These are phyloP conservation scores for Trinectes maculatus DNA, from an alignment of 2,113 vertebrate genomes.

Conservation along the genomic window DNA sequence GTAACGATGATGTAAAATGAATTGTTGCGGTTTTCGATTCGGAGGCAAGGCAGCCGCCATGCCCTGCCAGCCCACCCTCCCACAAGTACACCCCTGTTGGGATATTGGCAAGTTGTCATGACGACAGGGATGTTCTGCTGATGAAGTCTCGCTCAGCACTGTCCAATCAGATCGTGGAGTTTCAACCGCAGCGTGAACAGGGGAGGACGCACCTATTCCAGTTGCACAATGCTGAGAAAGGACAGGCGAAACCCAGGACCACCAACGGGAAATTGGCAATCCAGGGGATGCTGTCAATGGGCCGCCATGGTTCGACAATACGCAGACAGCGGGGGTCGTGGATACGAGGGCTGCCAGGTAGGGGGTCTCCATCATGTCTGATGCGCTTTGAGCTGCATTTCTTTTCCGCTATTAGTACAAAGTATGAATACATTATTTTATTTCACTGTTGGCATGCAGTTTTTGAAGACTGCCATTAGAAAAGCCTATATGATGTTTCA, in stretches of 20 bases:
- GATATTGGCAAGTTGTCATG: slow-evolving; percentile 98
- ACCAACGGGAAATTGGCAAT: slow-evolving; percentile 89
- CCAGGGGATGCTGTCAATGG: slow-evolving; percentile 85
- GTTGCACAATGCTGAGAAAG: slow-evolving; percentile 94
- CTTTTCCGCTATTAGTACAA: slow-evolving; percentile 64
- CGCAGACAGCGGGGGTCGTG: slow-evolving; percentile 86
- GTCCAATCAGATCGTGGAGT: slow-evolving; percentile 99
- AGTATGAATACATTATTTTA: slow-evolving; percentile 61
- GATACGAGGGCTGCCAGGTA: slow-evolving; percentile 90
- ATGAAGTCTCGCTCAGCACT: slow-evolving; percentile 94
- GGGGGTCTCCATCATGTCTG: slow-evolving; percentile 78
- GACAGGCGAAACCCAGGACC: slow-evolving; percentile 91
- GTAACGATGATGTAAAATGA: slow-evolving; percentile 87
- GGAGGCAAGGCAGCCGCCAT: slow-evolving; percentile 78
- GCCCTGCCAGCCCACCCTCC: slow-evolving; percentile 66
- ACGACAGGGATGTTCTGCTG: slow-evolving; percentile 98
- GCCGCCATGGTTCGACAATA: slow-evolving; percentile 88
- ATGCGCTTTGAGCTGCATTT: slow-evolving; percentile 59
- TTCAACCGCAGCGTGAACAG: slow-evolving; percentile 97
- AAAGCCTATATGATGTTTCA: slow-evolving; percentile 9
- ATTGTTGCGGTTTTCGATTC: slow-evolving; percentile 80
- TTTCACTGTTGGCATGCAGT: slow-evolving; percentile 24
- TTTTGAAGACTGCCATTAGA: slow-evolving; percentile 21
- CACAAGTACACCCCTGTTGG: slow-evolving; percentile 75
- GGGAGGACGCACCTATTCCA: slow-evolving; percentile 98